These are phyloP conservation scores for Zaprionus tsacasi DNA, from an alignment of 1,140 invertebrate species.

Conservation along the genomic window DNA sequence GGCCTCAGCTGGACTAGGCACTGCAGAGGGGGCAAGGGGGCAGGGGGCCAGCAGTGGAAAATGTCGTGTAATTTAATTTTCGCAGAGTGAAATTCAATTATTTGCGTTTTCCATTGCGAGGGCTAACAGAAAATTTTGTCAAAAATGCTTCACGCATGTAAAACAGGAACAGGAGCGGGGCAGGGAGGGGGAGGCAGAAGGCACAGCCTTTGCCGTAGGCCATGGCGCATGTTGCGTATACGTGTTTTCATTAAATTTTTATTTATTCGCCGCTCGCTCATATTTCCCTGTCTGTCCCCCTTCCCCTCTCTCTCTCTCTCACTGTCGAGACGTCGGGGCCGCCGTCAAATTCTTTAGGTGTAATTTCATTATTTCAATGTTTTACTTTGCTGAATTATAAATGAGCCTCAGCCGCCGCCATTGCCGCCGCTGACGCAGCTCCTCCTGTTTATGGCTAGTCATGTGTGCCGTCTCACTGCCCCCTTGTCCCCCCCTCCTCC, in stretches of 20 bases:
- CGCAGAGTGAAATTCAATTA: slow-evolving; percentile 74
- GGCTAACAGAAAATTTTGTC: slow-evolving; percentile 58
- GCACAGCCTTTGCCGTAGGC: slow-evolving; percentile 11
- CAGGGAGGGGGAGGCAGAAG: neutral
- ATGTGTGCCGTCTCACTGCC: slow-evolving; percentile 43
- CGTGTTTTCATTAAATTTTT: slow-evolving; percentile 81
- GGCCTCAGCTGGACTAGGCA: slow-evolving; percentile 12
- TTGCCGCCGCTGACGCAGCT: slow-evolving; percentile 44
- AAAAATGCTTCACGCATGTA: slow-evolving; percentile 62
- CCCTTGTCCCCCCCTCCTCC: neutral
- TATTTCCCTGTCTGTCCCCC: slow-evolving; percentile 51
- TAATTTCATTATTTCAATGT: slow-evolving; percentile 82
- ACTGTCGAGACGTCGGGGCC: slow-evolving; percentile 19
- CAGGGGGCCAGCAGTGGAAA: neutral
- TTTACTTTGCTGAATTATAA: slow-evolving; percentile 81
- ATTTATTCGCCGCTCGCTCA: slow-evolving; percentile 66
- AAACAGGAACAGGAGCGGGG: slow-evolving; percentile 9
- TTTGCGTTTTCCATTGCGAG: slow-evolving; percentile 56
- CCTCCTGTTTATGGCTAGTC: slow-evolving; percentile 68
- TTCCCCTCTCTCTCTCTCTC: neutral
- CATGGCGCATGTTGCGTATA: slow-evolving; percentile 63
- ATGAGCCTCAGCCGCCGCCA: slow-evolving; percentile 48
- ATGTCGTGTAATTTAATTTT: slow-evolving; percentile 69
- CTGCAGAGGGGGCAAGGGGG: neutral
- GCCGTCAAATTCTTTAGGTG: slow-evolving; percentile 73